Percentiles rank a stretch among this genome's conserved stretches.
These are phyloP conservation scores for Ectemnius lituratus DNA, from an alignment of 2,888 invertebrate species.

Conservation along the genomic window DNA sequence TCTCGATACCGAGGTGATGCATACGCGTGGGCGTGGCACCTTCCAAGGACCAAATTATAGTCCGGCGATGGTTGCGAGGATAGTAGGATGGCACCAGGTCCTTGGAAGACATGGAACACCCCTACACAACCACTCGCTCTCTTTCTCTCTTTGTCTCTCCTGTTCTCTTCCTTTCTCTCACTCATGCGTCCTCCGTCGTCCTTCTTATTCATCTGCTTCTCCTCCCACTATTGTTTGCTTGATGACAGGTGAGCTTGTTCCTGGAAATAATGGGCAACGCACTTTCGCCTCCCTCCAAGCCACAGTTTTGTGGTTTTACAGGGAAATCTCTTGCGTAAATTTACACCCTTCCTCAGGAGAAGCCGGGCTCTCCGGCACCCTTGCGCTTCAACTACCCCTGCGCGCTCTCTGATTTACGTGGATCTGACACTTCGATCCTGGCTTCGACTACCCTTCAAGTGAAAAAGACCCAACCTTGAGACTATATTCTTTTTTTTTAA, in stretches of 20 bases:
- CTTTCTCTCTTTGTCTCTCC: slow-evolving; percentile 13
- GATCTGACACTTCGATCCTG: slow-evolving; percentile 26
- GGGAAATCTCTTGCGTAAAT: slow-evolving; percentile 59
- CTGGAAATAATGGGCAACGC: slow-evolving; percentile 33
- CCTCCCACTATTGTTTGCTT: slow-evolving; percentile 60
- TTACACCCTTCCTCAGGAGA: slow-evolving; percentile 39
- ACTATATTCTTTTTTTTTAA: too few relatives aligned
- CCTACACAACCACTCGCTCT: slow-evolving; percentile 22
- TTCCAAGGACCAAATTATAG: slow-evolving; percentile 65
- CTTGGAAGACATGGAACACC: slow-evolving; percentile 26
- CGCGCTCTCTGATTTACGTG: slow-evolving; percentile 51
- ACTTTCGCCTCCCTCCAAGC: slow-evolving; percentile 18
- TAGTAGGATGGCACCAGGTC: slow-evolving; percentile 37
- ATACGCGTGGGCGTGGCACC: slow-evolving; percentile 67
- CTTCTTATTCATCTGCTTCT: neutral
- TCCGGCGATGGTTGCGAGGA: slow-evolving; percentile 49
- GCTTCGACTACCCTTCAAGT: neutral
- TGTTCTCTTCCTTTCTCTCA: slow-evolving; percentile 5
- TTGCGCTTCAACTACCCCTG: slow-evolving; percentile 17
- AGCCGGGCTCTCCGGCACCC: neutral
- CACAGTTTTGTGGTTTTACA: slow-evolving; percentile 39
- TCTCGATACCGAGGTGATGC: slow-evolving; percentile 65
- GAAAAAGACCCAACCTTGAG: too few relatives aligned
- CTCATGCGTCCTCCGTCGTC: neutral
- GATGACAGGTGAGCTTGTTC: slow-evolving; percentile 68